Conservation (phyloP, 2,888 invertebrate genomes). For the Hydrotaea diabolus region DNA sequence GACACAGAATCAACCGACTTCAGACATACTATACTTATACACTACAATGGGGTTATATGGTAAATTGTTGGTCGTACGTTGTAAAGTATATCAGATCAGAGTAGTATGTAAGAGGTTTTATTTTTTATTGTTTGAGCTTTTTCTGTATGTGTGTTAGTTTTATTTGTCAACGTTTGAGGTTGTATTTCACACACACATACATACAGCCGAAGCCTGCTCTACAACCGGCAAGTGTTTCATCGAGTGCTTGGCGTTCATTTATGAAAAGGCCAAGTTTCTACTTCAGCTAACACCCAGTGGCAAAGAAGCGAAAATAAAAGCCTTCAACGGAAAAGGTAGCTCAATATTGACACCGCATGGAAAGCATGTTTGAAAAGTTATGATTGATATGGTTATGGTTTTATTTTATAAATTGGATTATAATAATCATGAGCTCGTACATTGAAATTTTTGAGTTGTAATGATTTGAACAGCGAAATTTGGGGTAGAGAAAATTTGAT, state of each 20-base stretch:
- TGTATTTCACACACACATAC: conserved; percentile 41
- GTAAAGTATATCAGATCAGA: conserved; percentile 18
- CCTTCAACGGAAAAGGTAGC: neutral
- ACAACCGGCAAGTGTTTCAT: neutral
- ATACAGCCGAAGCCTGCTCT: neutral
- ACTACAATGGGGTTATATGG: too few relatives aligned
- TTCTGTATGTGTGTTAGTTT: conserved; percentile 12
- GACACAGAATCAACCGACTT: neutral
- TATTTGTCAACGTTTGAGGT: neutral
- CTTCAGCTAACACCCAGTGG: neutral
- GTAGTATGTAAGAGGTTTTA: conserved; percentile 19
- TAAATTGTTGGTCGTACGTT: neutral
- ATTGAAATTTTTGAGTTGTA: neutral
- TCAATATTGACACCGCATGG: conserved; percentile 1
- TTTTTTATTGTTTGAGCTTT: conserved; percentile 12
- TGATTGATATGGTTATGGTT: conserved; percentile 6
- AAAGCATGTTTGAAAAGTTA: conserved; percentile 55
- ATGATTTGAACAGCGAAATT: neutral
- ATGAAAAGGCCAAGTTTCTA: neutral
- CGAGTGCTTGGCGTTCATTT: neutral
- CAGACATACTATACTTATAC: neutral
- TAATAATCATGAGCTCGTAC: neutral
- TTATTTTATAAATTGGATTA: neutral
- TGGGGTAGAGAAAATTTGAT: too few relatives aligned
- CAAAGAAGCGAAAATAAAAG: neutral